Evolutionary conservation across 1,140 invertebrate genomes (phyloP).

Genomic region (Pygmarrhopalites habei): DNA sequence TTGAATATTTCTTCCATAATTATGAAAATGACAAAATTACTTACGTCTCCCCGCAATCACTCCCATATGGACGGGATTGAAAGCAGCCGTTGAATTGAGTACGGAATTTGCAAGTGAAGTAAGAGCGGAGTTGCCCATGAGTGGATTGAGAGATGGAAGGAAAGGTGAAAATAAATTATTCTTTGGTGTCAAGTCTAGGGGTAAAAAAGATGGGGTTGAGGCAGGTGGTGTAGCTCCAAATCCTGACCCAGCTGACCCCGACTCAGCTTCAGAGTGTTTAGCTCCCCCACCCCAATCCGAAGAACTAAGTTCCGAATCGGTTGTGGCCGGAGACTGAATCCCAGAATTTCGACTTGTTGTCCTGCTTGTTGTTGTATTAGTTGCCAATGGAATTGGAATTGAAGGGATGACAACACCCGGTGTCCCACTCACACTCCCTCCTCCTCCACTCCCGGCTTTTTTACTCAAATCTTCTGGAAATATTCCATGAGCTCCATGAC

Average conservation of each 20-base stretch:
- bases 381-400: not conserved
- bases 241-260: too few relatives aligned
- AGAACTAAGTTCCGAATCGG: conserved; percentile 44
- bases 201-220: conserved; percentile 41
- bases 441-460: not conserved
- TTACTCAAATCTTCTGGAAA: conserved; percentile 6
- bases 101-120: conserved; percentile 69
- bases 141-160: conserved; percentile 48
- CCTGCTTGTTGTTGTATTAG: not conserved
- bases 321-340: conserved; percentile 35
- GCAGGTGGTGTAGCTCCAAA: not conserved
- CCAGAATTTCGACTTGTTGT: not conserved
- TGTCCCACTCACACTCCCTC: not conserved
- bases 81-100: conserved; percentile 58
- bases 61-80: conserved; percentile 71
- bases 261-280: not conserved
- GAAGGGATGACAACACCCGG: not conserved
- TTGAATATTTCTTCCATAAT: too few relatives aligned
- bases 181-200: conserved; percentile 52
- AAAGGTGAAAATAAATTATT: conserved; percentile 34
- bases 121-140: conserved; percentile 56
- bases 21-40: conserved; percentile 12
- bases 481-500: not conserved
- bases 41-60: conserved; percentile 60
- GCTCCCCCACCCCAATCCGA: conserved; percentile 11